phyloP scores from a whole-genome alignment of 35 echinoderm and acorn worm species.

The Acanthaster planci region DNA sequence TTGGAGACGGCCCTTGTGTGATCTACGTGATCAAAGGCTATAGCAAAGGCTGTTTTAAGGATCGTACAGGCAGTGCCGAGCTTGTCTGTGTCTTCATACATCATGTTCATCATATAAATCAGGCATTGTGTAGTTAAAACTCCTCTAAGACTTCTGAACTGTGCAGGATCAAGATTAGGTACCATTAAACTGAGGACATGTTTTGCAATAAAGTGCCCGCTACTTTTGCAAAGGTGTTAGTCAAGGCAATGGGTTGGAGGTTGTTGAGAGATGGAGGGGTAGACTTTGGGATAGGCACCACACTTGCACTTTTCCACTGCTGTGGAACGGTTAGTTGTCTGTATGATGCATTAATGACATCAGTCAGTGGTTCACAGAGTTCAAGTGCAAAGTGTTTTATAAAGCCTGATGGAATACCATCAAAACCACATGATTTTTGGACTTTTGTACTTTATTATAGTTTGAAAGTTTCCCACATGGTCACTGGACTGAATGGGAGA shows the following conservation, averaged over 20 bases:
- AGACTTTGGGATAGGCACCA: constrained; percentile 41
- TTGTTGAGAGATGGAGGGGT: constrained; percentile 24
- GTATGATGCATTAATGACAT: constrained; percentile 31
- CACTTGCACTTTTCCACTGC: constrained; percentile 32
- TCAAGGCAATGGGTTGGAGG: constrained; percentile 27
- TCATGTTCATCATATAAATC: no score
- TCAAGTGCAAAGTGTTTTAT: constrained; percentile 18
- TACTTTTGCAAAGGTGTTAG: constrained; percentile 32
- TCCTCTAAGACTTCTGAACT: constrained; percentile 32
- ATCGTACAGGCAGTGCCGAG: no score
- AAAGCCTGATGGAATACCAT: constrained; percentile 31
- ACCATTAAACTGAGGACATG: not conserved
- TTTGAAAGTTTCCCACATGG: constrained; percentile 10
- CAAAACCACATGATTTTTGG: constrained; percentile 30
- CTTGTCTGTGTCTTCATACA: no score
- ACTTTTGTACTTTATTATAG: not conserved
- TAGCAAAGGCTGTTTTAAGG: no score
- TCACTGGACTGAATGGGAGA: not conserved
- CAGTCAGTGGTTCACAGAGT: constrained; percentile 38
- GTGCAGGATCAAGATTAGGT: not conserved
- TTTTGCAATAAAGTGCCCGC: constrained; percentile 39
- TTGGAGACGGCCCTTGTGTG: no score
- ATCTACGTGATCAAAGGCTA: no score
- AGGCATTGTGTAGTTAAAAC: constrained; percentile 16
- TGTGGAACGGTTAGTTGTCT: not conserved